Percentiles rank a stretch among this genome's conserved stretches.
These are phyloP conservation scores for Oncorhynchus masou DNA, from an alignment of 2,113 vertebrate species.

Conservation along the genomic window DNA sequence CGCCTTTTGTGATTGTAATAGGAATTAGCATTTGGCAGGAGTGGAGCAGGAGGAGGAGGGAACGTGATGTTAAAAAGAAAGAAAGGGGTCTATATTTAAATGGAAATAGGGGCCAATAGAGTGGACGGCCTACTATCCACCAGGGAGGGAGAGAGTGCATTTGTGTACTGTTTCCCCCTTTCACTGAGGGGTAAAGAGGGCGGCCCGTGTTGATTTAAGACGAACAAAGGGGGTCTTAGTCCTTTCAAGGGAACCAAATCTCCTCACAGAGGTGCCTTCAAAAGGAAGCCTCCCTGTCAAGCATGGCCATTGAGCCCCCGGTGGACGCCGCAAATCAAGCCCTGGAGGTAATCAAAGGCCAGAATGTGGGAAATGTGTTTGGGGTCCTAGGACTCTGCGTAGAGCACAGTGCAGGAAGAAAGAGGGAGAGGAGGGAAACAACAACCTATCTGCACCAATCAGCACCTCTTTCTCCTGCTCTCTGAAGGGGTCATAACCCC, in stretches of 20 bases:
- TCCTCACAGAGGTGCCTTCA: conserved; percentile 77
- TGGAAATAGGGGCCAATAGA: conserved; percentile 90
- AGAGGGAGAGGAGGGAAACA: conserved; percentile 30
- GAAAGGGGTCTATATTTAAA: conserved; percentile 86
- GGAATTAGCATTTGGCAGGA: conserved; percentile 89
- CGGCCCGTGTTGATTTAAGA: conserved; percentile 93
- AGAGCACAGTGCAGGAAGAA: conserved; percentile 34
- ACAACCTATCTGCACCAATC: conserved; percentile 63
- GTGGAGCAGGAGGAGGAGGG: conserved; percentile 76
- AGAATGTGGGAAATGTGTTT: conserved; percentile 84
- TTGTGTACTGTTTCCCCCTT: conserved; percentile 90
- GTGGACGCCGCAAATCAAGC: conserved; percentile 87
- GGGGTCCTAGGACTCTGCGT: conserved; percentile 23
- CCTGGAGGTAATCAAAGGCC: conserved; percentile 86
- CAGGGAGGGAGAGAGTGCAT: conserved; percentile 80
- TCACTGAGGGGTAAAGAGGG: conserved; percentile 64
- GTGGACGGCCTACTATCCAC: conserved; percentile 79
- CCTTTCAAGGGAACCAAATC: conserved; percentile 95
- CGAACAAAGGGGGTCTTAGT: conserved; percentile 90
- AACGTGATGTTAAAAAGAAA: conserved; percentile 66
- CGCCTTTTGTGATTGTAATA: conserved; percentile 74
- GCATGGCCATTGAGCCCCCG: conserved; percentile 79
- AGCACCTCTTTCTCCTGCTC: conserved; percentile 55
- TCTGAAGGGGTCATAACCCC: conserved; percentile 67
- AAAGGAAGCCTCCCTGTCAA: conserved; percentile 89